Base-by-base conservation (phyloP, 2,113 vertebrate species). In the Setophaga coronata region DNA sequence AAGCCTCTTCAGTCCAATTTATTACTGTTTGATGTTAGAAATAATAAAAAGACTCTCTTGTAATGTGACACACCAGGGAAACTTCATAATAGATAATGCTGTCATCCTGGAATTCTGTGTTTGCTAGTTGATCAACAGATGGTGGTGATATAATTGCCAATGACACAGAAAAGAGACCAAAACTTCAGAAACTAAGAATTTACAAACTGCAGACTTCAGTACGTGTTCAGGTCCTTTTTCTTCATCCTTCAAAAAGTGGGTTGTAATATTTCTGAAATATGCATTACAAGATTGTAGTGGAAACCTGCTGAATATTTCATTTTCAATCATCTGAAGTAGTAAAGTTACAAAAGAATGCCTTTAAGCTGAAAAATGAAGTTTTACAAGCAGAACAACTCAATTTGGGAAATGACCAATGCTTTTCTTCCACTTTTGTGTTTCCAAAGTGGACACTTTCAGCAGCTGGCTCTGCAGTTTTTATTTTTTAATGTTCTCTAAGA, bases 271-370 rank as follows among this genome's bases (percentile, higher is more conserved):
- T 96, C 82, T 94, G 50, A 96, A 96, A 94, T 51, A 93, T 87
- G 23, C 81, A 96, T 92, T 97, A 88, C 83, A 74, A 89, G 28
- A 91, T 51, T 83, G 85, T 58, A 62, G 67, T 67, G 34, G 91
- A 93, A 96, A 42, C 80, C 91, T 97, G 89, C 96, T 97, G 97
- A 97, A 97, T 97, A 94, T 97, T 97, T 97, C 38, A 96, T 96
- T 95, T 97, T 95, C 94, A 87, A 94, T 94, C 91, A 95, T 47
- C 69, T 66, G 93, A 95, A 95, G 91, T 38, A 81, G 83, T 54
- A 65, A 91, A 95, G 83, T 56, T 94, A 87, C 31, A 87, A 79
- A 91, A 96, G 56, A 93, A 93, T 93, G 64, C 53, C 89, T 97
- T 91, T 86, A 50, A 87, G 80, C 57, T 94, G 64, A 86, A 93